Percentiles rank a stretch among this genome's conserved stretches.
Evolutionary conservation across 2,113 vertebrate genomes (phyloP).

Genomic region (Sus scrofa): T2T-Sscrofa CM000812.6:187257501-187258000

Average conservation of each 20-base stretch:
- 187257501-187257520: background rate
- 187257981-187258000: background rate
- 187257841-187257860: background rate
- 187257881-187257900: background rate
- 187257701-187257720: background rate
- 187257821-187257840: background rate
- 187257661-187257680: background rate
- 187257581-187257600: background rate
- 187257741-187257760: background rate
- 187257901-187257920: background rate
- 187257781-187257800: background rate
- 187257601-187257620: background rate
- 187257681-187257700: background rate
- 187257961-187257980: background rate
- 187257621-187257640: background rate
- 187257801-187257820: background rate
- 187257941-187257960: background rate
- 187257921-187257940: background rate
- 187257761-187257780: background rate
- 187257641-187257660: background rate
- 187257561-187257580: background rate
- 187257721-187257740: background rate
- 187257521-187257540: slow-evolving; percentile 41
- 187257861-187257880: background rate
- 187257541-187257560: slow-evolving; percentile 15